Evolutionary conservation across 2,888 invertebrate genomes (phyloP).

Genomic region (Drosophila differens): DNA sequence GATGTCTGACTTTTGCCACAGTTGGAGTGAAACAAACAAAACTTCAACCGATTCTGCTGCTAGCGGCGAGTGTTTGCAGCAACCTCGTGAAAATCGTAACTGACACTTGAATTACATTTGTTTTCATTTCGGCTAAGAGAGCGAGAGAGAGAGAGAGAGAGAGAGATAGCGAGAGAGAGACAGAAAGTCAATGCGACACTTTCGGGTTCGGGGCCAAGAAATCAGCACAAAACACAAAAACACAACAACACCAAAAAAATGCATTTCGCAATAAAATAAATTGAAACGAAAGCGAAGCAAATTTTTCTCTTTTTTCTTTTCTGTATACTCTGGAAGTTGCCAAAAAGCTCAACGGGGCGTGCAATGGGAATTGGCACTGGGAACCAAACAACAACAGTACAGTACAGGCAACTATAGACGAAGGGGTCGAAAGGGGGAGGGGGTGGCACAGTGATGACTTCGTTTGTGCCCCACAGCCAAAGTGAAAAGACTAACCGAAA

Average conservation of each 20-base stretch:
- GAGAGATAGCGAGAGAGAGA: slow-evolving; percentile 19
- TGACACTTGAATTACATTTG: slow-evolving; percentile 78
- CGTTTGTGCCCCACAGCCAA: slow-evolving; percentile 31
- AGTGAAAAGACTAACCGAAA: slow-evolving; percentile 53
- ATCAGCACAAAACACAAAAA: slow-evolving; percentile 49
- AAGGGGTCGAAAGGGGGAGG: no score
- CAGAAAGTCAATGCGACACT: slow-evolving; percentile 74
- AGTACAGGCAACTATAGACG: not conserved
- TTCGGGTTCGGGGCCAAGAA: slow-evolving; percentile 62
- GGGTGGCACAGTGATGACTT: slow-evolving; percentile 43
- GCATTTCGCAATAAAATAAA: slow-evolving; percentile 74
- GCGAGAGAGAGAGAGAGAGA: not conserved
- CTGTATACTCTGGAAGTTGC: slow-evolving; percentile 47
- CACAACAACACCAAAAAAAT: slow-evolving; percentile 40
- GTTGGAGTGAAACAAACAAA: slow-evolving; percentile 10
- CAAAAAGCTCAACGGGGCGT: slow-evolving; percentile 64
- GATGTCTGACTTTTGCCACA: slow-evolving; percentile 57
- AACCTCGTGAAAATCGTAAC: slow-evolving; percentile 73
- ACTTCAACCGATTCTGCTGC: slow-evolving; percentile 14
- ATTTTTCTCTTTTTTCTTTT: slow-evolving; percentile 36
- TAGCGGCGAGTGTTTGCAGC: slow-evolving; percentile 19
- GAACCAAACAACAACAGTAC: slow-evolving; percentile 10
- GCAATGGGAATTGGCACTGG: slow-evolving; percentile 41
- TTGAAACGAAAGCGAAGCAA: slow-evolving; percentile 75
- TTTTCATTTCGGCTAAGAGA: slow-evolving; percentile 60